phyloP scores from a whole-genome alignment of 2,888 invertebrate genomes.

The Villa cingulata region DNA sequence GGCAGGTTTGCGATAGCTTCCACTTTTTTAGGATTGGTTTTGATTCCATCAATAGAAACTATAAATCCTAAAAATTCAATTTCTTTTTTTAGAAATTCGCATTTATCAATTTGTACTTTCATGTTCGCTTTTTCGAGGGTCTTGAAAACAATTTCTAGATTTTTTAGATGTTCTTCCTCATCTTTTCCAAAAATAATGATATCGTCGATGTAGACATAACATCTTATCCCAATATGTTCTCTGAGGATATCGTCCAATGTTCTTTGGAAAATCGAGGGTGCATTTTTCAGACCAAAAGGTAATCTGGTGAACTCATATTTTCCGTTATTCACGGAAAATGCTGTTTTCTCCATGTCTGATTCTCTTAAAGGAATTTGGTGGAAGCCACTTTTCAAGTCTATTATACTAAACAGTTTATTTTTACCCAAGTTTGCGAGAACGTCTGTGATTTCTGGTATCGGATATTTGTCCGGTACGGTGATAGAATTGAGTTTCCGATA shows the following conservation, averaged over 20 bases:
- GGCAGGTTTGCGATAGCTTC: conserved; percentile 15
- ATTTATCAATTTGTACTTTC: conserved; percentile 17
- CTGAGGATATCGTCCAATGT: background rate
- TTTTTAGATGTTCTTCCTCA: conserved; percentile 9
- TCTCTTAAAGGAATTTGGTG: conserved; percentile 2
- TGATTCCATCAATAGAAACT: conserved; percentile 17
- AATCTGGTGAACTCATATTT: background rate
- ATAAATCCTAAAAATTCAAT: conserved; percentile 25
- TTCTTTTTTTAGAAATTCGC: conserved; percentile 19
- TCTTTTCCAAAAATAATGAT: conserved; percentile 7
- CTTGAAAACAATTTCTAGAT: conserved; percentile 2
- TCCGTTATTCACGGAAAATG: background rate
- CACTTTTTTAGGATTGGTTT: conserved; percentile 18
- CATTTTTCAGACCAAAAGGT: conserved; percentile 1
- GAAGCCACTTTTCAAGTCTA: conserved; percentile 1
- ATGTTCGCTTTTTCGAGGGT: conserved; percentile 9
- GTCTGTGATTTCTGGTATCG: too few species aligned
- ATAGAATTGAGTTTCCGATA: too few species aligned
- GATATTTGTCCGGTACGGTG: too few species aligned
- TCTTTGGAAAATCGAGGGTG: conserved; percentile 3
- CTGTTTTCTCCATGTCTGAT: background rate
- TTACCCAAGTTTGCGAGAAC: too few species aligned
- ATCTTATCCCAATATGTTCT: conserved; percentile 7
- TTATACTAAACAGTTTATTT: background rate
- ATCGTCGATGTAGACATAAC: conserved; percentile 10